Conservation (phyloP, 2,113 vertebrate species). For the Rhinolophus ferrumequinum region DNA sequence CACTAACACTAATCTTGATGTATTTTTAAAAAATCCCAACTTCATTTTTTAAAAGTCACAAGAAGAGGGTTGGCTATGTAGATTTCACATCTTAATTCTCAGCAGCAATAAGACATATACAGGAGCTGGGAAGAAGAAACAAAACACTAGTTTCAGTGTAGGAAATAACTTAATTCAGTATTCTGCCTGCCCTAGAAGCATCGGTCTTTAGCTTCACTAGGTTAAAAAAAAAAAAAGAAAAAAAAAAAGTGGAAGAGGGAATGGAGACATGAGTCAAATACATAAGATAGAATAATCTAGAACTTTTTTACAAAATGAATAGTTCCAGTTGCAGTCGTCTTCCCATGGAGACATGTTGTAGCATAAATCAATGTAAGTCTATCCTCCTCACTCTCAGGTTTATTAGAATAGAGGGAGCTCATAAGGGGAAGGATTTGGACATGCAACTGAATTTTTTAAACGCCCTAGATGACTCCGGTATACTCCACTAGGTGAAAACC, state of each 20-base stretch:
- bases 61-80: background rate
- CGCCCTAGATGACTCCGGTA: background rate
- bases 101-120: constrained; percentile 21
- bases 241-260: background rate
- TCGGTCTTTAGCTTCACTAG: constrained; percentile 16
- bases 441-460: background rate
- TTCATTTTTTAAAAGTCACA: constrained; percentile 42
- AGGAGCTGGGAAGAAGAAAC: background rate
- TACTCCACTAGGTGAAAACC: background rate
- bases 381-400: background rate
- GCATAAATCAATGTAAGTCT: background rate
- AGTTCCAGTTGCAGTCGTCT: background rate
- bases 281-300: constrained; percentile 4
- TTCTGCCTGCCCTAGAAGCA: constrained; percentile 13
- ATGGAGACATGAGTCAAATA: background rate
- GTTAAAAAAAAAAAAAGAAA: background rate
- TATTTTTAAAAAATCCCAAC: background rate
- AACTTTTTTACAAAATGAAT: background rate
- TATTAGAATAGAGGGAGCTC: background rate
- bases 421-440: background rate
- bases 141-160: constrained; percentile 25
- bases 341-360: background rate
- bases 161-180: constrained; percentile 48
- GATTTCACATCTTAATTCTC: constrained; percentile 12
- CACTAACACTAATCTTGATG: background rate